A percentile compares a stretch with the other conserved stretches of the same genome.
Conservation (phyloP, 2,888 invertebrate species). For the Chloroclystis v-ata region DNA sequence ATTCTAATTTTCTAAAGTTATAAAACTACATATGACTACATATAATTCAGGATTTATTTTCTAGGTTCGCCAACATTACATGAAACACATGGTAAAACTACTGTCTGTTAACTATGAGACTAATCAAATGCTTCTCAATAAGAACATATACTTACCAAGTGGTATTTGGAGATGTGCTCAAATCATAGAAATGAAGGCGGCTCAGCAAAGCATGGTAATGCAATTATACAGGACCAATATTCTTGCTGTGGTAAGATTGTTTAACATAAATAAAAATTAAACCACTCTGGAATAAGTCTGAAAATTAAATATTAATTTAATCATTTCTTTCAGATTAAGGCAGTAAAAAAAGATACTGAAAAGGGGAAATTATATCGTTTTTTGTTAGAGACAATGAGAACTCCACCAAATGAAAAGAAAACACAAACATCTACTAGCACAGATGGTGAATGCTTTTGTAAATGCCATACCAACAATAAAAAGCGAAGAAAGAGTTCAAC, state of each 20-base stretch:
- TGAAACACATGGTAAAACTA: conserved; percentile 64
- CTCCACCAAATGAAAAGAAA: conserved; percentile 25
- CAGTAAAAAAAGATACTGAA: conserved; percentile 58
- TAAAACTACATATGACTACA: too few species aligned
- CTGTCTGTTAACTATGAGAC: conserved; percentile 64
- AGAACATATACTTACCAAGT: conserved; percentile 65
- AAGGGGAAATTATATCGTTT: conserved; percentile 56
- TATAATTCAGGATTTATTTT: too few species aligned
- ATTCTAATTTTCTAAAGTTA: too few species aligned
- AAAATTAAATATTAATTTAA: too few species aligned
- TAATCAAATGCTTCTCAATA: conserved; percentile 56
- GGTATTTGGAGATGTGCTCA: conserved; percentile 72
- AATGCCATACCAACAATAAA: conserved; percentile 52
- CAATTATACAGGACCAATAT: conserved; percentile 65
- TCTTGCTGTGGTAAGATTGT: conserved; percentile 46
- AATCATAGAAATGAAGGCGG: conserved; percentile 62
- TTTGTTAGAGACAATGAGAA: conserved; percentile 50
- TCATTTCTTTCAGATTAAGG: conserved; percentile 48
- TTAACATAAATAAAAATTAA: background rate
- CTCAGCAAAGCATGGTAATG: conserved; percentile 64
- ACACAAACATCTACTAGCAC: conserved; percentile 26
- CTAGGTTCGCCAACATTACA: conserved; percentile 70
- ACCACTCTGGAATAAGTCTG: too few species aligned
- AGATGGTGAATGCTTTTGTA: conserved; percentile 45
- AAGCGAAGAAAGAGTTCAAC: conserved; percentile 36